These are phyloP conservation scores for Chrysodeixis includens DNA, from an alignment of 2,888 invertebrate genomes.

Conservation along the genomic window DNA sequence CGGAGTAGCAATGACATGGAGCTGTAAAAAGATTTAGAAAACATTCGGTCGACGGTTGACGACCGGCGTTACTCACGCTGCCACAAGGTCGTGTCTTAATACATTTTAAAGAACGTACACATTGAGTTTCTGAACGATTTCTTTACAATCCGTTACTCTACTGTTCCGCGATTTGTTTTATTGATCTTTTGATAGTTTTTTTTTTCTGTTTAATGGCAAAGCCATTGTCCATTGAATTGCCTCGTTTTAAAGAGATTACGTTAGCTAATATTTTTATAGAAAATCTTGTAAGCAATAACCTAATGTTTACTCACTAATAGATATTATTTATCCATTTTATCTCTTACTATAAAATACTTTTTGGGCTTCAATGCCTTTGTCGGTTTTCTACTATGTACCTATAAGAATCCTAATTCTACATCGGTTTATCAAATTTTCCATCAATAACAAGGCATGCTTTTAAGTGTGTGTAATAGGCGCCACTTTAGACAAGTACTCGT, in stretches of 20 bases:
- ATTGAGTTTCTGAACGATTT: constrained; percentile 26
- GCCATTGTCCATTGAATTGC: constrained; percentile 2
- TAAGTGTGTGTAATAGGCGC: constrained; percentile 47
- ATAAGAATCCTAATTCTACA: constrained; percentile 37
- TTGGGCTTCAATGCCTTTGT: no score
- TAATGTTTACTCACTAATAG: no score
- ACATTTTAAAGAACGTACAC: constrained; percentile 43
- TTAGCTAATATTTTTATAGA: neutral
- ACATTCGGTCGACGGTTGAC: constrained; percentile 56
- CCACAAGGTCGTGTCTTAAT: constrained; percentile 61
- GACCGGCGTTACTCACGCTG: constrained; percentile 63
- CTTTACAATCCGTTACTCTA: constrained; percentile 13
- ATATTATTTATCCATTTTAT: no score
- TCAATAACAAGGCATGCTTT: constrained; percentile 31
- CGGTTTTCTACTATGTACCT: no score
- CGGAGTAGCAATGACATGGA: constrained; percentile 43
- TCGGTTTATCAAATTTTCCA: constrained; percentile 30
- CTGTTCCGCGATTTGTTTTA: constrained; percentile 20
- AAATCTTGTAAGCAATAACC: no score
- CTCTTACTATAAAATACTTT: no score
- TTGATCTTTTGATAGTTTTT: neutral
- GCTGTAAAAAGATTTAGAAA: constrained; percentile 50
- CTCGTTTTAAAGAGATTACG: neutral
- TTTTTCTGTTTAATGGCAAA: neutral
- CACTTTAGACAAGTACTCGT: constrained; percentile 40